Evolutionary conservation across 2,888 invertebrate species (phyloP).

Genomic region (Caenorhabditis macrosperma): DNA sequence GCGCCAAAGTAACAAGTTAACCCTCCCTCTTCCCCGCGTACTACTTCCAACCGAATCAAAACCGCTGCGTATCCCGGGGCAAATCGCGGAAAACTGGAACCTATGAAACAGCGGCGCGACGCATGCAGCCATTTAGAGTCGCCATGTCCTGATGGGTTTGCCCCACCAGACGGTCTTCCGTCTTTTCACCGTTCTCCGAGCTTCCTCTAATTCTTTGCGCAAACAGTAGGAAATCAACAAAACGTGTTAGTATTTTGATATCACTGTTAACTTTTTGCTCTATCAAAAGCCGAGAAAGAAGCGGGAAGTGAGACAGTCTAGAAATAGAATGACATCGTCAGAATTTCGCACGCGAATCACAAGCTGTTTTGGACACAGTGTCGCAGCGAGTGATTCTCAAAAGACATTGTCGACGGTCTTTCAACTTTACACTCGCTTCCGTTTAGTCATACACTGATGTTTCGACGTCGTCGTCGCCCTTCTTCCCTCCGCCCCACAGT

Average conservation of each 20-base stretch:
- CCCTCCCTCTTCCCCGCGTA: neutral
- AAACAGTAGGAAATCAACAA: slow-evolving; percentile 7
- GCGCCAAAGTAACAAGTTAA: slow-evolving; percentile 19
- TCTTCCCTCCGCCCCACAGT: slow-evolving; percentile 21
- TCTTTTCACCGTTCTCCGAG: neutral
- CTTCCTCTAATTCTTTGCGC: slow-evolving; percentile 29
- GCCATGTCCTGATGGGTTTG: neutral
- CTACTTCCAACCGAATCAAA: slow-evolving; percentile 1
- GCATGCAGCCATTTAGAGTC: neutral
- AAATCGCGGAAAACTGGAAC: slow-evolving; percentile 4
- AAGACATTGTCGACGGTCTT: slow-evolving; percentile 24
- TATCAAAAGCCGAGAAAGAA: neutral
- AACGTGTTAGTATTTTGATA: neutral
- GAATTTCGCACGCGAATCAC: neutral
- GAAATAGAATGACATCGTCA: neutral
- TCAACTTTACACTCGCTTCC: slow-evolving; percentile 48
- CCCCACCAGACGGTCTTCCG: neutral
- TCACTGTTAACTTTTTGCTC: neutral
- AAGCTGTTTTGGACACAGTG: neutral
- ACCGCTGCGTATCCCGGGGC: neutral
- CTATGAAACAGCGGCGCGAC: neutral
- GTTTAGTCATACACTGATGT: slow-evolving; percentile 7
- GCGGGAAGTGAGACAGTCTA: neutral
- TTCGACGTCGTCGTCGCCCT: slow-evolving; percentile 3
- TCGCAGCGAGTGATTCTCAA: slow-evolving; percentile 1